Evolutionary conservation across 30 jellyfish, hydroid and myxozoan species (phyloP).

Genomic region (Chrysaora quinquecirrha): DNA sequence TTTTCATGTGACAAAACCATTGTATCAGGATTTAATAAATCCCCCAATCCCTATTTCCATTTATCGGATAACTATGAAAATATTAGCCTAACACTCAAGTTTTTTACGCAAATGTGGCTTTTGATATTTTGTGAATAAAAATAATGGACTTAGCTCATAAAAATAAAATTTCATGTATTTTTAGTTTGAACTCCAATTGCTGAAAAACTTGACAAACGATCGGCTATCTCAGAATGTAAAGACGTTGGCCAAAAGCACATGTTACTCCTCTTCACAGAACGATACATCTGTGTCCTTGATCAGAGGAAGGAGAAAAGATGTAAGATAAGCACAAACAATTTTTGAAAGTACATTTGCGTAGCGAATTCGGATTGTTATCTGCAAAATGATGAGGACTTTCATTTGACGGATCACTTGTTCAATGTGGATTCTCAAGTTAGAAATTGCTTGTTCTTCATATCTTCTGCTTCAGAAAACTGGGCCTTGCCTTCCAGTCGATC

Average conservation of each 20-base stretch:
- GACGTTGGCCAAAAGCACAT: no score
- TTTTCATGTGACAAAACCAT: no score
- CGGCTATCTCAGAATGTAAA: no score
- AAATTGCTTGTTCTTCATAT: background rate
- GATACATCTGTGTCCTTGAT: slow-evolving; percentile 24
- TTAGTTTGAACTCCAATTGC: background rate
- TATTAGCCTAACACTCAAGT: no score
- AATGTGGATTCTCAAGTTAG: slow-evolving; percentile 19
- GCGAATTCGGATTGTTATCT: background rate
- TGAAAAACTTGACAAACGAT: background rate
- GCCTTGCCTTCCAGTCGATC: slow-evolving; percentile 13
- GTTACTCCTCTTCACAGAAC: background rate
- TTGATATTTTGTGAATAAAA: no score
- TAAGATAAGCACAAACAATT: slow-evolving; percentile 1
- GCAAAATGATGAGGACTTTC: background rate
- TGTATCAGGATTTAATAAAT: no score
- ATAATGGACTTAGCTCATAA: background rate
- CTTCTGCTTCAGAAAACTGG: slow-evolving; percentile 25
- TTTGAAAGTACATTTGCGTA: slow-evolving; percentile 2
- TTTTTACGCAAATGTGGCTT: no score
- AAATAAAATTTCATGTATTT: no score
- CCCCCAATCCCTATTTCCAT: no score
- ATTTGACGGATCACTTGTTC: slow-evolving; percentile 15
- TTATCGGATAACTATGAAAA: no score
- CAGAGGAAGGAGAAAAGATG: slow-evolving; percentile 14